These are phyloP conservation scores for Sesia apiformis DNA, from an alignment of 2,888 invertebrate genomes.

Conservation along the genomic window DNA sequence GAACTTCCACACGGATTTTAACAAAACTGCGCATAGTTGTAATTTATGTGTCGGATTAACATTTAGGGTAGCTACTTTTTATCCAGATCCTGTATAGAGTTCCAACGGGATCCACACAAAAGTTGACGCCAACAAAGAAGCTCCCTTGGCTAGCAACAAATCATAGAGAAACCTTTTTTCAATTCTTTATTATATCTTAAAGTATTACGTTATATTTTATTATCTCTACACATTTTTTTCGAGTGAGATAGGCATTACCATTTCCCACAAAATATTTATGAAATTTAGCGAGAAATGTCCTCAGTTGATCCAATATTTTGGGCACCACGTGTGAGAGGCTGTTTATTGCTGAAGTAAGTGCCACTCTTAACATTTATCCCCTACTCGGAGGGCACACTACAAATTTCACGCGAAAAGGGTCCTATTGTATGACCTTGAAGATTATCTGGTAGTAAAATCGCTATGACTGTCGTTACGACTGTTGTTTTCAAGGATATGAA, in stretches of 20 bases:
- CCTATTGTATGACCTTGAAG: constrained; percentile 3
- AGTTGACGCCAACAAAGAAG: too few species aligned
- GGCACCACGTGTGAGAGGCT: constrained; percentile 1
- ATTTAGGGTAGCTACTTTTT: too few species aligned
- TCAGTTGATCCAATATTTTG: background rate
- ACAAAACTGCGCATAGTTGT: too few species aligned
- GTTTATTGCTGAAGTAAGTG: constrained; percentile 3
- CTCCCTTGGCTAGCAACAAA: too few species aligned
- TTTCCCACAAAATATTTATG: background rate
- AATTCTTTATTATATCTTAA: too few species aligned
- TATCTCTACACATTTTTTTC: background rate
- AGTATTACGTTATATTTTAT: too few species aligned
- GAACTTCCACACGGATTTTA: too few species aligned
- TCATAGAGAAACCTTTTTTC: too few species aligned
- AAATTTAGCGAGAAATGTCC: background rate
- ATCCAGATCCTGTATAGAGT: too few species aligned
- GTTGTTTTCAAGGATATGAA: too few species aligned
- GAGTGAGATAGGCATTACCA: background rate
- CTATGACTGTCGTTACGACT: background rate
- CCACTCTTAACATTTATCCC: constrained; percentile 8
- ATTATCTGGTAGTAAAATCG: constrained; percentile 10
- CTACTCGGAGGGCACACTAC: constrained; percentile 9
- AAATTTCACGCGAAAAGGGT: constrained; percentile 14
- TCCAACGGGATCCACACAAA: too few species aligned
- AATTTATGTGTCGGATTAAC: too few species aligned